Percentiles rank a stretch among this genome's conserved stretches.
Conservation (phyloP, 2,888 invertebrate species). For the Yponomeuta evonymella region DNA sequence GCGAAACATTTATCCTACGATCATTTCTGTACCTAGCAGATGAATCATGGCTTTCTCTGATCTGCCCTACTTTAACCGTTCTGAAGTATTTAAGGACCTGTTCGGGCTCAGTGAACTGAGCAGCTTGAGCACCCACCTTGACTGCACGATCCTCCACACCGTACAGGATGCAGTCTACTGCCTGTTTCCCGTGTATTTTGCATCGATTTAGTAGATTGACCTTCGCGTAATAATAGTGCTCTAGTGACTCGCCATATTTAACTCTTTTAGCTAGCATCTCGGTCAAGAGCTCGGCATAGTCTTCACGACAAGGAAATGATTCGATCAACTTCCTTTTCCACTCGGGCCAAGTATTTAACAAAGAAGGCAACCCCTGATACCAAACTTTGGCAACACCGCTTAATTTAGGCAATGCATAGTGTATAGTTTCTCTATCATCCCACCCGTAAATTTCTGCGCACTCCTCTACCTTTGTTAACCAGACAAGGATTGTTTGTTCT, state of each 20-base stretch:
- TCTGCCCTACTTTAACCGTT: too few relatives aligned
- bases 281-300: conserved; percentile 23
- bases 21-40: too few relatives aligned
- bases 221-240: conserved; percentile 2
- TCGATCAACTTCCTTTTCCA: conserved; percentile 19
- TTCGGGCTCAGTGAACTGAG: not conserved
- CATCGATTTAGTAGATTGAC: conserved; percentile 22
- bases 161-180: conserved; percentile 25
- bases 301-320: not conserved
- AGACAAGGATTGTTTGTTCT: too few relatives aligned
- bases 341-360: conserved; percentile 20
- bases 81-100: too few relatives aligned
- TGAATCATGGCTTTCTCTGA: too few relatives aligned
- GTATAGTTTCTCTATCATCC: too few relatives aligned
- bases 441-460: too few relatives aligned
- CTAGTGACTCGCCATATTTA: conserved; percentile 23
- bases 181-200: conserved; percentile 22
- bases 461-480: too few relatives aligned
- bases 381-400: too few relatives aligned
- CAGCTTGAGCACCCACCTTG: conserved; percentile 16
- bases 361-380: too few relatives aligned
- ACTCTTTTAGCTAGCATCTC: conserved; percentile 23
- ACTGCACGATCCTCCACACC: conserved; percentile 25
- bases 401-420: too few relatives aligned
- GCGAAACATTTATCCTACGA: too few relatives aligned